Conservation (phyloP, 2,113 vertebrate genomes). For the Dromas ardeola region DNA sequence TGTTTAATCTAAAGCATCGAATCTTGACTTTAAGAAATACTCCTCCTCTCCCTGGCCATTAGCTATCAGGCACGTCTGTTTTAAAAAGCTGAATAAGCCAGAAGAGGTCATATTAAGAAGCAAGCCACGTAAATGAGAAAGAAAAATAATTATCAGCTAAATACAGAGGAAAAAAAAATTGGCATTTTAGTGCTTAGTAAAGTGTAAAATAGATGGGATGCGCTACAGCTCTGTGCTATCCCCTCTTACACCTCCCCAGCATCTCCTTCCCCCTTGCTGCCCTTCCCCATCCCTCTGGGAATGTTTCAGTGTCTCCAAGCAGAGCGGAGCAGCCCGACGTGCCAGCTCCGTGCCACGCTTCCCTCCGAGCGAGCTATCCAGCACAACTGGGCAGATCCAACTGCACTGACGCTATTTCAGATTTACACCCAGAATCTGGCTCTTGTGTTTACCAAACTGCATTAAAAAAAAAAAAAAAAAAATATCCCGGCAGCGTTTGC, state of each 20-base stretch:
- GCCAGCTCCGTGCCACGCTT: not conserved
- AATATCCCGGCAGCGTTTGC: accelerated
- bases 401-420: not conserved
- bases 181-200: not conserved
- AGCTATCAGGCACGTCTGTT: not conserved
- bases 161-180: not conserved
- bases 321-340: accelerated
- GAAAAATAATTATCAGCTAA: not conserved
- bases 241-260: not conserved
- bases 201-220: not conserved
- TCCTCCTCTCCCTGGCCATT: not conserved
- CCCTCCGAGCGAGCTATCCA: accelerated
- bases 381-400: not conserved
- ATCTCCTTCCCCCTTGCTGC: not conserved
- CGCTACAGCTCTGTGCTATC: not conserved
- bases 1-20: not conserved
- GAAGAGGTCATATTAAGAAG: not conserved
- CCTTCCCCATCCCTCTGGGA: not conserved
- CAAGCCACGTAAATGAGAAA: not conserved
- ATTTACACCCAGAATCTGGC: not conserved
- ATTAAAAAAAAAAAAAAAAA: no score
- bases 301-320: not conserved
- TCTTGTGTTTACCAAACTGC: not conserved
- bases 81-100: not conserved
- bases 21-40: not conserved